Evolutionary conservation across 1,140 invertebrate species (phyloP).

Genomic region (Ectropis grisescens): DNA sequence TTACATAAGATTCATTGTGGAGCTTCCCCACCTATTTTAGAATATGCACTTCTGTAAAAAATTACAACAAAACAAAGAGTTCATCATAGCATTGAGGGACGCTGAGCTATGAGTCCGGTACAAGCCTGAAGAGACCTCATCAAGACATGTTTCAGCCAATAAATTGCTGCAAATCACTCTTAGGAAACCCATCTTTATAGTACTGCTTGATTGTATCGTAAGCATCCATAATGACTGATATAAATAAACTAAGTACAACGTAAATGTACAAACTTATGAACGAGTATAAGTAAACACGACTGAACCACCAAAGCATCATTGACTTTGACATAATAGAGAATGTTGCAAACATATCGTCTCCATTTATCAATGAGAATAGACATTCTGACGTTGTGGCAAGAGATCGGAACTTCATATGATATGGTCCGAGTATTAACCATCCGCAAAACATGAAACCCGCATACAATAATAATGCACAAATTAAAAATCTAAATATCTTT

Average conservation of each 20-base stretch:
- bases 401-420: slow-evolving; percentile 96
- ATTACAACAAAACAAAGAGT: slow-evolving; percentile 61
- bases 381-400: slow-evolving; percentile 91
- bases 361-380: slow-evolving; percentile 96
- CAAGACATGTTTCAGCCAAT: slow-evolving; percentile 76
- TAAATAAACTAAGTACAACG: slow-evolving; percentile 97
- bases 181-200: slow-evolving; percentile 89
- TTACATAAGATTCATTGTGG: too few species aligned
- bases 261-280: slow-evolving; percentile 99
- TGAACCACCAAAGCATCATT: slow-evolving; percentile 94
- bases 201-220: slow-evolving; percentile 97
- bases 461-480: slow-evolving; percentile 93
- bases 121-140: slow-evolving; percentile 80
- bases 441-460: slow-evolving; percentile 98
- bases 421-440: slow-evolving; percentile 97
- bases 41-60: slow-evolving; percentile 55
- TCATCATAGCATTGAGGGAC: slow-evolving; percentile 62
- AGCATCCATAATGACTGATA: slow-evolving; percentile 99
- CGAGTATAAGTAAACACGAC: slow-evolving; percentile 94
- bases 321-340: slow-evolving; percentile 95
- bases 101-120: slow-evolving; percentile 72
- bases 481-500: slow-evolving; percentile 92
- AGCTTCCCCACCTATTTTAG: slow-evolving; percentile 57
- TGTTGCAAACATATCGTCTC: slow-evolving; percentile 99
- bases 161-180: slow-evolving; percentile 86